These are phyloP conservation scores for Proterorhinus semilunaris DNA, from an alignment of 2,113 vertebrate genomes.

Conservation along the genomic window DNA sequence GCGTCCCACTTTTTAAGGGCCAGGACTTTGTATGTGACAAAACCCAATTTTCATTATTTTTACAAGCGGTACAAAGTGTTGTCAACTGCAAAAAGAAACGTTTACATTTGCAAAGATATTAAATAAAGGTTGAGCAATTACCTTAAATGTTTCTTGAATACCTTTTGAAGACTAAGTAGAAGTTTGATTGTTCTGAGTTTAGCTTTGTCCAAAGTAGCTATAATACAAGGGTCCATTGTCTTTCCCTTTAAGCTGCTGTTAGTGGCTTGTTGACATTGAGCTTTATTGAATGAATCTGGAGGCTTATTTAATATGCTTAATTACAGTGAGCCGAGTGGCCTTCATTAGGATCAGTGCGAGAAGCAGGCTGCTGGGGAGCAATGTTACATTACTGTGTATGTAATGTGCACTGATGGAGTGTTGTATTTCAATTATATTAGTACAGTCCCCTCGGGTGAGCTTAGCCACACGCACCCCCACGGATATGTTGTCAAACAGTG, in stretches of 20 bases:
- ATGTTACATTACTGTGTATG: slow-evolving; percentile 27
- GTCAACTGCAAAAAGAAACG: no score
- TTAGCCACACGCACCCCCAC: slow-evolving; percentile 25
- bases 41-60: no score
- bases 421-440: slow-evolving; percentile 46
- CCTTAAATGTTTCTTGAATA: no score
- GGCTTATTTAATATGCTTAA: slow-evolving; percentile 45
- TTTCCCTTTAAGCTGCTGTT: slow-evolving; percentile 9
- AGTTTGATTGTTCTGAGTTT: background rate
- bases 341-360: slow-evolving; percentile 52
- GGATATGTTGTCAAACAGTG: slow-evolving; percentile 46
- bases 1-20: no score
- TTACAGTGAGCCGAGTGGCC: slow-evolving; percentile 45
- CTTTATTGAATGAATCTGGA: slow-evolving; percentile 49
- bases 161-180: no score
- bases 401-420: slow-evolving; percentile 15
- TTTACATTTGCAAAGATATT: no score
- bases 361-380: slow-evolving; percentile 19
- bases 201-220: background rate
- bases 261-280: slow-evolving; percentile 11
- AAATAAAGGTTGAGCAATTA: no score
- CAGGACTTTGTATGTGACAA: no score
- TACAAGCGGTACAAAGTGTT: no score
- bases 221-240: background rate
- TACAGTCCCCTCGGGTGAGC: slow-evolving; percentile 31